Evolutionary conservation across 2,113 vertebrate genomes (phyloP), one percentile per base, ranked within the genome.

Genomic region (Chaenocephalus aceratus): DNA sequence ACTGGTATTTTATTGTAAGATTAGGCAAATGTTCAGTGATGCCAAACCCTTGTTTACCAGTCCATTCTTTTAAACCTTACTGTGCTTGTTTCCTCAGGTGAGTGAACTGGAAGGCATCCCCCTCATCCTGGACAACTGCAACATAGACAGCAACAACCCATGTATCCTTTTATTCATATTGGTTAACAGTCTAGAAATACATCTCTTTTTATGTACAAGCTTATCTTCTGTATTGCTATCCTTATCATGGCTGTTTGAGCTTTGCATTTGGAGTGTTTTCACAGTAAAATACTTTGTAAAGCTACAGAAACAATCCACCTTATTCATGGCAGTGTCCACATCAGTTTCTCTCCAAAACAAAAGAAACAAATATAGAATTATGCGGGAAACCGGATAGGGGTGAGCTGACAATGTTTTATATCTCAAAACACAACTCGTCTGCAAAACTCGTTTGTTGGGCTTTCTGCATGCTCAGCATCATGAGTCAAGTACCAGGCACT

Each of bases 121-220:
- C 0, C 92, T 99, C 86, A 97, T 99, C 85, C 88, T 99, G 93
- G 98, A 99, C 93, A 97, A 95, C 95, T 98, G 97, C 94, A 96
- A 87, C 91, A 94, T 97, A 1, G 98, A 99, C 87, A 96, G 97
- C 95, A 97, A 96, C 89, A 99, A 99, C 85, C 98, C 98, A 36
- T 99, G 98, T 99, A 99, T 99, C 98, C 98, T 98, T 97, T 98
- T 7, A 41, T 30, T 30, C 30, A 36, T 5, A 73, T 4, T 12
- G 21, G 13, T 36, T n/a, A 11, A 62, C 69, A 48, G 78, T 68
- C 18, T 81, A 1, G 36, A 30, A 49, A 71, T 34, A 48, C 36
- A 44, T 69, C 41, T 75, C 30, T 79, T n/a, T 63, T 58, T 65
- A n/a, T 67, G 12, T 44, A 57, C 0, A 53, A 44, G 54, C 30